Evolutionary conservation across 2,113 vertebrate genomes (phyloP), one percentile per base, ranked within the genome.

Genomic region (Symphodus melops): DNA sequence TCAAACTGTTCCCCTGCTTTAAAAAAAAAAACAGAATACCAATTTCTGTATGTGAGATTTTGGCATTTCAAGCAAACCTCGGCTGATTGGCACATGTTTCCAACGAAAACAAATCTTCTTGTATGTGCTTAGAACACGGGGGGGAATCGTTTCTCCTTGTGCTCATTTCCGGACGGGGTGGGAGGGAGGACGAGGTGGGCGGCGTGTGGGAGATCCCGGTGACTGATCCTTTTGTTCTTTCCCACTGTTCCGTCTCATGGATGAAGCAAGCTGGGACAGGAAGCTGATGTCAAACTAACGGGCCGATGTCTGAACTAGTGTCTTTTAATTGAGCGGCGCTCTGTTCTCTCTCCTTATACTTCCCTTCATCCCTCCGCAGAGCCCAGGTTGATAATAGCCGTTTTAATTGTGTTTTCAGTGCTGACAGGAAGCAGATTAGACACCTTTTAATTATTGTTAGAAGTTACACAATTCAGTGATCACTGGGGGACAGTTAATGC

Each of bases 201-300:
- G 77, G 54, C 11, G n/a, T 25, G 79, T 65, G 46, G 79, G 79
- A 85, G 89, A 86, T 88, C 74, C 75, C 68, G 81, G 72, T 87
- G 87, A 90, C 81, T 91, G 81, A 71, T 67, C 64, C 88, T 93
- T 25, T 92, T 93, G 92, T 93, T 93, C 90, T 89, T 82, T 73
- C 75, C 88, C 88, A 88, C 79, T 91, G 88, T 92, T 91, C 85
- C 84, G 55, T 90, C 81, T 78, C 58, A 2, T 83, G 77, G 86
- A 90, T 61, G 78, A 84, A 89, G 72, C 93, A 89, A 77, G 89
- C 88, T 65, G 85, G 88, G 88, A 83, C 93, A 94, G 91, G 93
- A 93, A 92, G 60, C 84, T 59, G 79, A 83, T 73, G 75, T 91
- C 88, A 86, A 61, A 71, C 82, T 72, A 68, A 70, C 37, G 56